Base-by-base conservation (phyloP, 2,113 vertebrate species). In the Ailurus styani region DNA sequence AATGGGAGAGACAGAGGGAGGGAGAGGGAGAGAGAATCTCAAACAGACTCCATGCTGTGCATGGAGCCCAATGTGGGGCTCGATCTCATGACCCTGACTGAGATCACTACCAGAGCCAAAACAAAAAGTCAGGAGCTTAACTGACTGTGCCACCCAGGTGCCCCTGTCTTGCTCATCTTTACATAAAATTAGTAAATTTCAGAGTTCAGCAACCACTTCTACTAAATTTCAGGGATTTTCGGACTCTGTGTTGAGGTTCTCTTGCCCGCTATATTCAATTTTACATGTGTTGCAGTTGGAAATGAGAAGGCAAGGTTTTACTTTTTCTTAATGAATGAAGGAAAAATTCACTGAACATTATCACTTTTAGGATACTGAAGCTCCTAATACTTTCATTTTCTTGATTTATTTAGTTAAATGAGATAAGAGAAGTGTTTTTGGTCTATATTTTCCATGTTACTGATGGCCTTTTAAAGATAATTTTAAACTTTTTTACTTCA, bases 401-500 rank as follows among this genome's bases (percentile, higher is more conserved):
- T 68, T 81, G 8, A 90, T 87, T 94, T 90, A 72, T 25, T 77
- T 96, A 91, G 77, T 17, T 81, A 50, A 72, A 17, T 70, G 45
- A 93, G 8, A 77, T 64, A 72, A 93, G 4, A 85, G 11, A 87
- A 62, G 4, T 1, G 3, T 25, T 96, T 96, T 4, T 15, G 37
- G 29, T 60, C 23, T 45, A 12, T 79, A 75, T 79, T 93, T 93
- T 85, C 18, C 21, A 70, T 11, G 81, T 57, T 93, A 79, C 18
- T 57, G 25, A 91, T 93, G 52, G 85, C 6, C 13, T 21, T 91
- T 83, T 72, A 50, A 40, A 88, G 91, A 86, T 91, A 55, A 91
- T 82, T 94, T 87, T 9, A 81, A 94, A 93, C 13, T 25, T 95
- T 94, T 96, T 90, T 5, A 62, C 12, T 89, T 96, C 17, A 60